Conservation (phyloP, 2,797 vertebrate species). For the Tangara arthus region DNA sequence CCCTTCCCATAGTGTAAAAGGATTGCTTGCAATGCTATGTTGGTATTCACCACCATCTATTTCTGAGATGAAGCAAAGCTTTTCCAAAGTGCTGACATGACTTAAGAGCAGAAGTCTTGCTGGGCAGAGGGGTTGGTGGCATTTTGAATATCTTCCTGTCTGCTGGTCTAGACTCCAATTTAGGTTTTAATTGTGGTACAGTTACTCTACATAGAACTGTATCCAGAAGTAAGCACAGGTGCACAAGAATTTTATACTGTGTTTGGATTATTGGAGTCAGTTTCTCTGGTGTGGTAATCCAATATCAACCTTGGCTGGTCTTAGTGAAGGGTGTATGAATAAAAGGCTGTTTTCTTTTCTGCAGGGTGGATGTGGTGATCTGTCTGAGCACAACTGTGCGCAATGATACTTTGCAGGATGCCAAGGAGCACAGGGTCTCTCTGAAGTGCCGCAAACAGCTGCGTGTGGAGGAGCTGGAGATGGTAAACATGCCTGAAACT, state of each 20-base stretch:
- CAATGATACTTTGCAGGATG: slow-evolving; percentile 94
- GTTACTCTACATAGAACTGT: not conserved
- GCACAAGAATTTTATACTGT: not conserved
- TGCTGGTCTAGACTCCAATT: not conserved
- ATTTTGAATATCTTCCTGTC: not conserved
- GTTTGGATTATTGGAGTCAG: not conserved
- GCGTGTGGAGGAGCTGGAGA: slow-evolving; percentile 94
- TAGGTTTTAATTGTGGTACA: not conserved
- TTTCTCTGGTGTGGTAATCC: not conserved
- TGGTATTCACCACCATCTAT: not conserved
- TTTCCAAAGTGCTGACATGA: not conserved
- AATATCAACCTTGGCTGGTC: not conserved
- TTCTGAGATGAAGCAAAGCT: not conserved
- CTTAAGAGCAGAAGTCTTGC: not conserved
- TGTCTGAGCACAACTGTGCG: slow-evolving; percentile 95
- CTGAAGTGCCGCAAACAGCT: slow-evolving; percentile 96
- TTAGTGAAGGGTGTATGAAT: not conserved
- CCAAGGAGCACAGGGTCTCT: slow-evolving; percentile 91
- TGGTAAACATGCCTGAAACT: slow-evolving; percentile 78
- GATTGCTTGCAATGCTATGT: not conserved
- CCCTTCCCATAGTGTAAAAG: not conserved
- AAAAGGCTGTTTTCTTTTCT: not conserved
- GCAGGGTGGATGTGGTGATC: slow-evolving; percentile 95
- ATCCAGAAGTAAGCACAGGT: not conserved
- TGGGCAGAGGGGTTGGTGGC: not conserved